Evolutionary conservation across 2,888 invertebrate species (phyloP), one percentile per base, ranked within the genome.

Genomic region (Drosophila sordidapex): DNA sequence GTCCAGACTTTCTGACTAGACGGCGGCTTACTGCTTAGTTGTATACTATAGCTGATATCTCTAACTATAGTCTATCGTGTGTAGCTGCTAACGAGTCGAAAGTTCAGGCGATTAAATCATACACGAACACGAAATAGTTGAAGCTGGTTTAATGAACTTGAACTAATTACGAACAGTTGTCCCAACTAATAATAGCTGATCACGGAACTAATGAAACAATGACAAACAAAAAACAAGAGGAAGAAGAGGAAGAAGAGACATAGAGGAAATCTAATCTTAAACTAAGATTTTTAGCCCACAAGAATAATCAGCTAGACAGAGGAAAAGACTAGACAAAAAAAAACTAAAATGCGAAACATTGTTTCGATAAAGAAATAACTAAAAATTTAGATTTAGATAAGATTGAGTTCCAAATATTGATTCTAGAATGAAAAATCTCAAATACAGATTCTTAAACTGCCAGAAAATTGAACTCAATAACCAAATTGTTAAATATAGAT

Each of bases 131-230:
- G 11, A 11, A 11, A 5, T 43, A 48, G 33, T 35, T 56, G 69
- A 52, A 13, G 52, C 31, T 65, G 58, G 48, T 57, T 74, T 86
- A 83, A 76, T 83, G 86, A 87, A 82, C 87, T 84, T 87, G 87
- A 84, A 82, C 84, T 78, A 87, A 84, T 79, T 86, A 18, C 61
- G 8, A 15, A 15, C 15, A 31, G 33, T n/a, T 52, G 21, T 25
- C 8, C 15, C 6, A 13, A 13, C 13, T 33, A 52, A 29, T 13
- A 31, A 27, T n/a, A 54, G 6, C 7, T 54, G 27, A 6, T 27
- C 38, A 27, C 38, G 36, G 11, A 38, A 27, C 38, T 38, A 27
- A 25, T 10, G 18, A n/a, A 8, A 43, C 2, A 25, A 25, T 25
- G 7, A 18, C 15, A 33, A 10, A n/a, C 29, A 6, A 29, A n/a